Evolutionary conservation across 2,113 vertebrate genomes (phyloP), one percentile per base, ranked within the genome.

Genomic region (Austrofundulus limnaeus): DNA sequence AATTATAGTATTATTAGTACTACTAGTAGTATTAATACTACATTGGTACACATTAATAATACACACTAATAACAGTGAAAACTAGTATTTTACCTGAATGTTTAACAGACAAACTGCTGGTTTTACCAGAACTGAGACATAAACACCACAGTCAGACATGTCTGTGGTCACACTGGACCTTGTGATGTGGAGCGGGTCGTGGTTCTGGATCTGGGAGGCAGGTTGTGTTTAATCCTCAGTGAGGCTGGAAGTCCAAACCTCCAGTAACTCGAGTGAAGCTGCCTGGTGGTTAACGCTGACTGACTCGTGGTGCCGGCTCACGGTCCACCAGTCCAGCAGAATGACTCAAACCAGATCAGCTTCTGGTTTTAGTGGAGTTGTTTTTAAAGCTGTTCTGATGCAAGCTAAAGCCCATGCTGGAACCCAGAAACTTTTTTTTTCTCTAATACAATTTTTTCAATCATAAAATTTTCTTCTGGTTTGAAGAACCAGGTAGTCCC

Each of bases 181-280:
- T 54, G 65, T 77, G 72, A 77, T 70, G 68, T 46, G 55, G 41
- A 47, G 56, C 37, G 4, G 62, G 52, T 2, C 16, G 43, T 51
- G 47, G 68, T 72, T 61, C 72, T 51, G 47, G 68, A 70, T 61
- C 72, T 49, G 3, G 23, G 62, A 37, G 54, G 53, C 62, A 0
- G 15, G 2, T 24, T 23, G 60, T 25, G 62, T 78, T 51, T 55
- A 82, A 28, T 49, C 65, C 67, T 47, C 0, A 45, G 42, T 45
- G 17, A 45, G 42, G 42, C 4, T 6, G 55, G 67, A 9, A 5
- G 31, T 9, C n/a, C 14, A 8, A 48, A 64, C 42, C 62, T 31
- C 39, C 38, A 38, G 45, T n/a, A 34, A 10, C 61, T 82, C 57
- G 48, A 55, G 71, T 52, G 63, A 12, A 60, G 66, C 48, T 12